phyloP scores from a whole-genome alignment of 37 sponge, comb jelly and placozoan species.

The Oscarella lobularis region DNA sequence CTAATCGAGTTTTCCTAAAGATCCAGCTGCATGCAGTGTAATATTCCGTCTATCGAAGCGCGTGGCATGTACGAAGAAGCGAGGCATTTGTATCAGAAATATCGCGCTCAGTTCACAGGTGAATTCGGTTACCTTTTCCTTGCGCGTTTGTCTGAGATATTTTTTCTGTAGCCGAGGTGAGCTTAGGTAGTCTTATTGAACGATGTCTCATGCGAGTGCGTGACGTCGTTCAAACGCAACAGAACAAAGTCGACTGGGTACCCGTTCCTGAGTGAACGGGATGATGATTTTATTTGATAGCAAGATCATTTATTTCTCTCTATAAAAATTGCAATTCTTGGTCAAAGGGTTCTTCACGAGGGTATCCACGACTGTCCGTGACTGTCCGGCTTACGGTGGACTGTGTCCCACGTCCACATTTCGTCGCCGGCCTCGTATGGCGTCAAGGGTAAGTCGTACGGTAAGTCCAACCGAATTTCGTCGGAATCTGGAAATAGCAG shows the following conservation, averaged over 20 bases:
- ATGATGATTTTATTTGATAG: no score
- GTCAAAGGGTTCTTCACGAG: neutral
- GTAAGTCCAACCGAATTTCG: neutral
- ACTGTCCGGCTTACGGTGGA: constrained; percentile 30
- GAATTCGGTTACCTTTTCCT: neutral
- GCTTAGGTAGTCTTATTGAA: neutral
- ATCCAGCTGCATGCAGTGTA: neutral
- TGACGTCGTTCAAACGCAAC: neutral
- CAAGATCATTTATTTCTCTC: no score
- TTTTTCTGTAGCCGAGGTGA: neutral
- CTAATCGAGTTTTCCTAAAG: neutral
- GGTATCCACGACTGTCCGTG: constrained; percentile 57
- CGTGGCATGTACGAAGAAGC: neutral
- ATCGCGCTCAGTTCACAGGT: neutral
- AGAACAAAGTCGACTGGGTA: neutral
- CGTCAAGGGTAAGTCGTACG: constrained; percentile 15
- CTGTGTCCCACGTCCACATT: constrained; percentile 60
- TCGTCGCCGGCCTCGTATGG: constrained; percentile 23
- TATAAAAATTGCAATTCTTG: no score
- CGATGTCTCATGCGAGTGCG: neutral
- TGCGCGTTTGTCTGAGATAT: neutral
- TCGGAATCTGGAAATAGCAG: constrained; percentile 43
- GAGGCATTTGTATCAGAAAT: neutral
- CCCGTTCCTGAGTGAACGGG: neutral
- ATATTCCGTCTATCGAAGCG: neutral